Evolutionary conservation across 2,797 vertebrate species (phyloP), one percentile per base, ranked within the genome.

Genomic region (Buphagus erythrorhynchus): DNA sequence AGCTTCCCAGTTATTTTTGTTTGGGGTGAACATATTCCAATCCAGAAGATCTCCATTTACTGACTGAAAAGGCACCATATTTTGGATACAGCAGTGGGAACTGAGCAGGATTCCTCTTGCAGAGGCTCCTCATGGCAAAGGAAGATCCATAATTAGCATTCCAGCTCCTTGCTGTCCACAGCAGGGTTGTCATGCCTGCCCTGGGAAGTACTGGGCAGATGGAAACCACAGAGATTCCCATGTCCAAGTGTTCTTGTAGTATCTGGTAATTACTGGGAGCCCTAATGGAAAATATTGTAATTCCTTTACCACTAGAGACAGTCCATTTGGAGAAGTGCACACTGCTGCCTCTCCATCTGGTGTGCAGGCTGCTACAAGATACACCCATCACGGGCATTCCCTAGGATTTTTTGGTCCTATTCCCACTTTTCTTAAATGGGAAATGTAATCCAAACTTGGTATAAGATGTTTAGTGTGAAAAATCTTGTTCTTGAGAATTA

Each of bases 201-300:
- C 57, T 72, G 54, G 74, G 40, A 85, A 68, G 48, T 25, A 54
- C 49, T 31, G 36, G 16, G 43, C 59, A 66, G 63, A 93, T 40
- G 40, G 74, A 87, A 95, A 67, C 81, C 84, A 76, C 62, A 66
- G 46, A 91, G 54, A 76, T 71, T 57, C 40, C 55, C 71, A 24
- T 9, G 66, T 52, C 71, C 71, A 55, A 63, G 43, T 48, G 58
- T 52, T 84, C 74, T 69, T 87, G 59, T 42, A 76, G 75, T 51
- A 54, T 35, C 92, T 76, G 45, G 55, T 66, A 92, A 76, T 87
- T 92, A 79, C 72, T 74, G 78, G 65, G 65, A 85, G 33, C 29
- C 48, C 40, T 11, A 31, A 0, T 89, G 81, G 79, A 94, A 85
- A 91, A 85, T 67, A 82, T 11, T 73, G 52, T 21, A 6, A 52